Conservation (phyloP, 2,113 vertebrate species). For the Sigmodon hispidus region DNA sequence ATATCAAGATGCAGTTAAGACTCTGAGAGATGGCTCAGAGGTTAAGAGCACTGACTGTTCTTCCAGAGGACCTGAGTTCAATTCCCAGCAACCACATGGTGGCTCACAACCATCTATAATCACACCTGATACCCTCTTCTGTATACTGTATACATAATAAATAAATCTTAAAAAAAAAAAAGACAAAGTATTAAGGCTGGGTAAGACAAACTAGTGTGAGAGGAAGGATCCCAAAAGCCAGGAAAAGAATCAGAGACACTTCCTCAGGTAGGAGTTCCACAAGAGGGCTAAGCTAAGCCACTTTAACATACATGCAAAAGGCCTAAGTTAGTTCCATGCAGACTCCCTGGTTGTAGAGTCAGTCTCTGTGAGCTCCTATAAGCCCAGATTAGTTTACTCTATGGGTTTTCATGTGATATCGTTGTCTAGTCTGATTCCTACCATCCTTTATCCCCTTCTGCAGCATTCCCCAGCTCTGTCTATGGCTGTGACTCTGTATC, state of each 20-base stretch:
- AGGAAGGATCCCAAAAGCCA: neutral
- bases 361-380: neutral
- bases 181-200: neutral
- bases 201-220: neutral
- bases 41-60: too few relatives aligned
- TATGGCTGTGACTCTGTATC: neutral
- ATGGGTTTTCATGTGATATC: neutral
- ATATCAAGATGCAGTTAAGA: neutral
- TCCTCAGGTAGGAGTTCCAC: neutral
- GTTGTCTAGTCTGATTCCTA: neutral
- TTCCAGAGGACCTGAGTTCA: too few relatives aligned
- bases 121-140: too few relatives aligned
- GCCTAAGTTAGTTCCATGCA: neutral
- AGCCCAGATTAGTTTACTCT: neutral
- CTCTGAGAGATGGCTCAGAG: too few relatives aligned
- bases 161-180: too few relatives aligned
- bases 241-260: neutral
- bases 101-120: too few relatives aligned
- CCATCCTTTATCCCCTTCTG: neutral
- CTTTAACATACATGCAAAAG: neutral
- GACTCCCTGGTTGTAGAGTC: neutral
- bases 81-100: too few relatives aligned
- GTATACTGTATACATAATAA: too few relatives aligned
- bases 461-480: neutral
- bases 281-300: neutral